Evolutionary conservation across 2,113 vertebrate genomes (phyloP).

Genomic region (Oryctolagus cuniculus): DNA sequence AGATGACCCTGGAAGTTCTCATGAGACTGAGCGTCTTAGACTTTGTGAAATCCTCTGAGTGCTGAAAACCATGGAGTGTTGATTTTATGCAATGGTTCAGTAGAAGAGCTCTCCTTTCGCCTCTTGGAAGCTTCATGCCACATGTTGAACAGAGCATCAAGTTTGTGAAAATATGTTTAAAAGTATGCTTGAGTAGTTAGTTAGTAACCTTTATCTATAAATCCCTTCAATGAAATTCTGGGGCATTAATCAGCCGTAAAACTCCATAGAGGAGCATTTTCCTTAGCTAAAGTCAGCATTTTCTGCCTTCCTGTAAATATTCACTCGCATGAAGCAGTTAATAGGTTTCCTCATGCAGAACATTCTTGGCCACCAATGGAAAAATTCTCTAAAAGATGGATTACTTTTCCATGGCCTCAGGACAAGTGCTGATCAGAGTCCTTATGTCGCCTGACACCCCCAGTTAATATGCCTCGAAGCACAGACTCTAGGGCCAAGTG

Average conservation of each 20-base stretch:
- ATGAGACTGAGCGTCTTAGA: not conserved
- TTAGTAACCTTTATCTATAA: conserved; percentile 83
- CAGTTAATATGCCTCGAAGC: conserved; percentile 74
- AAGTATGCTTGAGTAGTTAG: conserved; percentile 66
- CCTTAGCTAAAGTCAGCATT: conserved; percentile 84
- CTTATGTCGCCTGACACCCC: conserved; percentile 78
- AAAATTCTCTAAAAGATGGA: conserved; percentile 84
- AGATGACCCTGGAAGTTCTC: not conserved
- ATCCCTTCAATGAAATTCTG: conserved; percentile 84
- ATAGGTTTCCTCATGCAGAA: conserved; percentile 88
- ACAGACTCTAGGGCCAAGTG: conserved; percentile 69
- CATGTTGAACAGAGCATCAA: not conserved
- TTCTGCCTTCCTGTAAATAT: conserved; percentile 86
- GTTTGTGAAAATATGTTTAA: conserved; percentile 40
- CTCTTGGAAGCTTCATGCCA: not conserved
- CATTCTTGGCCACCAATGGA: conserved; percentile 83
- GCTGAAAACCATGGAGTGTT: not conserved
- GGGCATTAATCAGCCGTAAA: conserved; percentile 80
- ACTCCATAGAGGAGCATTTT: conserved; percentile 80
- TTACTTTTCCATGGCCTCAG: conserved; percentile 81
- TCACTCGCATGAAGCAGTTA: conserved; percentile 84
- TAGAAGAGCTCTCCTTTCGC: conserved; percentile 48
- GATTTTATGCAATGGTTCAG: conserved; percentile 30
- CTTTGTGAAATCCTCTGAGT: not conserved
- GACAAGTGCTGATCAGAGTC: conserved; percentile 75